These are phyloP conservation scores for Euwallacea fornicatus DNA, from an alignment of 1,140 invertebrate species.

Conservation along the genomic window DNA sequence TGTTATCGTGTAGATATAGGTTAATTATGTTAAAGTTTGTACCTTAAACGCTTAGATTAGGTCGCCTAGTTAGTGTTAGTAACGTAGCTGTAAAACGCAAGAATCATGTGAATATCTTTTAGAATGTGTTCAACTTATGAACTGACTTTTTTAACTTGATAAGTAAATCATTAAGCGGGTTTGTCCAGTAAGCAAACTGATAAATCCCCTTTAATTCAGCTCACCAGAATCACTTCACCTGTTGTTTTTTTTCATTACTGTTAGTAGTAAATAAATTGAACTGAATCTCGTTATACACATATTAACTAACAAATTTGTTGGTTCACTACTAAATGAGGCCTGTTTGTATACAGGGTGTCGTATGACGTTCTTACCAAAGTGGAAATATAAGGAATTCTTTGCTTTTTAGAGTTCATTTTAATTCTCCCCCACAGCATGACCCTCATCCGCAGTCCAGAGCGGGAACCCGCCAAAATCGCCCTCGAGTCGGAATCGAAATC, in stretches of 20 bases:
- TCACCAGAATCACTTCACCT: slow-evolving; percentile 1
- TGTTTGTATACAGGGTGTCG: neutral
- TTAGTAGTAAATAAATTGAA: slow-evolving; percentile 29
- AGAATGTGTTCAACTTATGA: no score
- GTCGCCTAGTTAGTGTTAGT: neutral
- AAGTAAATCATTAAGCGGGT: no score
- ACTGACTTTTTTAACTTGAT: no score
- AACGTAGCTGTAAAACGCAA: slow-evolving; percentile 1
- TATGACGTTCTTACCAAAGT: no score
- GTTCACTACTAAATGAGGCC: neutral
- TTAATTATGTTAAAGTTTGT: slow-evolving; percentile 29
- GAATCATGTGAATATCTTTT: neutral
- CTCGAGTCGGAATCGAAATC: no score
- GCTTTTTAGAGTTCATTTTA: no score
- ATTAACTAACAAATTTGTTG: neutral
- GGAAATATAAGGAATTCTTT: no score
- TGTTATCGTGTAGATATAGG: slow-evolving; percentile 8
- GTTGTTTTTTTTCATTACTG: slow-evolving; percentile 11
- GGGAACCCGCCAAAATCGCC: no score
- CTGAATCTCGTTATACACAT: slow-evolving; percentile 29
- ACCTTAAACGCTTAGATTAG: slow-evolving; percentile 23
- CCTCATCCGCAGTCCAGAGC: no score
- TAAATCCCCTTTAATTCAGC: slow-evolving; percentile 5
- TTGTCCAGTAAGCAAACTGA: neutral
- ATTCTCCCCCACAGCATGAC: no score